These are phyloP conservation scores for Sitophilus oryzae DNA, from an alignment of 1,140 invertebrate species.

Conservation along the genomic window DNA sequence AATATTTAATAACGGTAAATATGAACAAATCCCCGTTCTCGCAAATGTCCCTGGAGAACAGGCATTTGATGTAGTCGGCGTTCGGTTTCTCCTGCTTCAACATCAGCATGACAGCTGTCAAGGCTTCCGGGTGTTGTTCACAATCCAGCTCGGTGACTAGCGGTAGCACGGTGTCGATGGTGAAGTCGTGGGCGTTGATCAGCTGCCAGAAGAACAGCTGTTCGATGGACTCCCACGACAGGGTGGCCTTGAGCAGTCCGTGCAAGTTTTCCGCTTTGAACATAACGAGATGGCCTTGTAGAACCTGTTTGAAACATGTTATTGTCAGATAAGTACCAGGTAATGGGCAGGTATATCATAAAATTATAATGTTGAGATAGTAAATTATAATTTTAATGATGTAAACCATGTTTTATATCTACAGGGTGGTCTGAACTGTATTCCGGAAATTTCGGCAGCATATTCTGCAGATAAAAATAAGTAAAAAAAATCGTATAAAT, in stretches of 20 bases:
- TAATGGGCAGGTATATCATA: too few relatives aligned
- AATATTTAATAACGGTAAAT: constrained; percentile 83
- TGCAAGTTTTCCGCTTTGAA: constrained; percentile 70
- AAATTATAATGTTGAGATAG: too few relatives aligned
- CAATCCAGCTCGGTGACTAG: constrained; percentile 85
- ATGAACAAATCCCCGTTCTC: constrained; percentile 72
- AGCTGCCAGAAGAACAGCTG: constrained; percentile 96
- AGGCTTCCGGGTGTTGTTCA: constrained; percentile 82
- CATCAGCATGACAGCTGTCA: constrained; percentile 84
- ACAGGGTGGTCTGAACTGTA: too few relatives aligned
- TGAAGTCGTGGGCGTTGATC: constrained; percentile 85
- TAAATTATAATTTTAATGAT: too few relatives aligned
- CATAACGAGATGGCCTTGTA: constrained; percentile 82
- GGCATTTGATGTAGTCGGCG: constrained; percentile 74
- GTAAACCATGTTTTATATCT: too few relatives aligned
- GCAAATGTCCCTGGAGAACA: constrained; percentile 74
- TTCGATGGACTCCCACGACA: constrained; percentile 94
- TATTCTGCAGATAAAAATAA: too few relatives aligned
- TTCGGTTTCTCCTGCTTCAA: constrained; percentile 88
- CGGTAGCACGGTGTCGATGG: constrained; percentile 82
- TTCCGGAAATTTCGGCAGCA: too few relatives aligned
- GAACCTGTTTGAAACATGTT: too few relatives aligned
- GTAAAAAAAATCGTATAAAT: too few relatives aligned
- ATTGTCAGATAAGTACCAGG: too few relatives aligned
- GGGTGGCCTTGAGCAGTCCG: constrained; percentile 69